phyloP scores from a whole-genome alignment of 2,888 invertebrate genomes.

The Cremastobaeus sp. region DNA sequence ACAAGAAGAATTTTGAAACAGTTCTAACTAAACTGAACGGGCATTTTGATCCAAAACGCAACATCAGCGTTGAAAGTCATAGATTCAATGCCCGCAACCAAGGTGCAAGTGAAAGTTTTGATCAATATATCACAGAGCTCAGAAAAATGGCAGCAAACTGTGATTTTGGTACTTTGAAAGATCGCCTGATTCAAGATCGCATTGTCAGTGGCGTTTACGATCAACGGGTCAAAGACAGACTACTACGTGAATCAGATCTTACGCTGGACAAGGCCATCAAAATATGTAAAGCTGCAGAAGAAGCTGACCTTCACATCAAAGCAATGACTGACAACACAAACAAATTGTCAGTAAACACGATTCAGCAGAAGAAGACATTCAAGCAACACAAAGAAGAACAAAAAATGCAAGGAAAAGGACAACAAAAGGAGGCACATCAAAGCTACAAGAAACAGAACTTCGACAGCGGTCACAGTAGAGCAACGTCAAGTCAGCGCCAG shows the following conservation, averaged over 20 bases:
- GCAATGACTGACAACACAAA: background rate
- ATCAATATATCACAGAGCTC: slow-evolving; percentile 59
- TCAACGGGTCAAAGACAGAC: slow-evolving; percentile 32
- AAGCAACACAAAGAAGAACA: background rate
- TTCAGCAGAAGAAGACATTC: too few relatives aligned
- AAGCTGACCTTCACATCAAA: slow-evolving; percentile 10
- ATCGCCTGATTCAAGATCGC: slow-evolving; percentile 42
- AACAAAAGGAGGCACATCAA: background rate
- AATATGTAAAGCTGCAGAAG: slow-evolving; percentile 44
- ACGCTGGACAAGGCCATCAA: slow-evolving; percentile 35
- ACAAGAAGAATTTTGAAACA: slow-evolving; percentile 36
- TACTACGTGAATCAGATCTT: slow-evolving; percentile 34
- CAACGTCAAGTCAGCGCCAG: background rate
- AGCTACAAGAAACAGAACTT: background rate
- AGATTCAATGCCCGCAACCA: slow-evolving; percentile 59
- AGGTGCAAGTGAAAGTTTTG: slow-evolving; percentile 53
- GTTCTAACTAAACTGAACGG: slow-evolving; percentile 59
- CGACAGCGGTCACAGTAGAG: background rate
- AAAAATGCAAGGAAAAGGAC: background rate
- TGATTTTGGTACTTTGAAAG: slow-evolving; percentile 59
- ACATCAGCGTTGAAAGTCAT: slow-evolving; percentile 59
- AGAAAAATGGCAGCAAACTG: slow-evolving; percentile 59
- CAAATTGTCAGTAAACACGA: background rate
- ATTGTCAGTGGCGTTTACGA: slow-evolving; percentile 46
- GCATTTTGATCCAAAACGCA: slow-evolving; percentile 50